Evolutionary conservation across 2,797 vertebrate genomes (phyloP), one percentile per base, ranked within the genome.

Genomic region (Pterois miles): DNA sequence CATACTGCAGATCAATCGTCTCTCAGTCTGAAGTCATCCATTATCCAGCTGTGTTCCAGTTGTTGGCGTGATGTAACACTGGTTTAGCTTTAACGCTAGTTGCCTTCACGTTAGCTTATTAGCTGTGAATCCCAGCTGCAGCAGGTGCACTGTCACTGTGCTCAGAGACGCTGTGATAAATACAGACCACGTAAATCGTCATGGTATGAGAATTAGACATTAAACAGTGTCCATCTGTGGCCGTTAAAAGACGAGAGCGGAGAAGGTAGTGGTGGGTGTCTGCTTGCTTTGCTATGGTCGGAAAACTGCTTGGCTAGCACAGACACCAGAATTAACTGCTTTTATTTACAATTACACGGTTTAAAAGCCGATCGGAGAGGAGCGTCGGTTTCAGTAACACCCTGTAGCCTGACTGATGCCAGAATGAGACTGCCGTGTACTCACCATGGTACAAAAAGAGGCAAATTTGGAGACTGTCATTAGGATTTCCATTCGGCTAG

Each of bases 391-490:
- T 82, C 33, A 4, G 0, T n/a, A 12, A 53, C 9, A n/a, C 36
- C 5, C 8, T 4, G 54, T 7, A 50, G 13, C 23, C 3, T 3
- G 8, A 25, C 10, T 14, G 23, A 62, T 59, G 36, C 7, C 27
- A 4, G 14, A 64, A 18, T 8, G 12, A 48, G 53, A n/a, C 22
- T 16, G 29, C 57, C 31, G 71, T 81, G 68, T 64, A 92, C 97
- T 96, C 94, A 98, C 97, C 97, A 98, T 98, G 97, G 97, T 99
- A 98, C 97, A 98, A 97, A 98, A 97, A 95, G 97, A 98, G 95
- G 96, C 97, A 96, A 99, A 96, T 96, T 97, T 99, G 95, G 97
- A 98, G 96, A 99, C 96, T 96, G 97, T 99, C 97, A 98, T 98
- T 96, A 99, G 97, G 96, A 98, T 98, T 98, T 98, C 97, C 97